Base-by-base conservation (phyloP, 2,797 vertebrate species). In the Diplodus sargus region DNA sequence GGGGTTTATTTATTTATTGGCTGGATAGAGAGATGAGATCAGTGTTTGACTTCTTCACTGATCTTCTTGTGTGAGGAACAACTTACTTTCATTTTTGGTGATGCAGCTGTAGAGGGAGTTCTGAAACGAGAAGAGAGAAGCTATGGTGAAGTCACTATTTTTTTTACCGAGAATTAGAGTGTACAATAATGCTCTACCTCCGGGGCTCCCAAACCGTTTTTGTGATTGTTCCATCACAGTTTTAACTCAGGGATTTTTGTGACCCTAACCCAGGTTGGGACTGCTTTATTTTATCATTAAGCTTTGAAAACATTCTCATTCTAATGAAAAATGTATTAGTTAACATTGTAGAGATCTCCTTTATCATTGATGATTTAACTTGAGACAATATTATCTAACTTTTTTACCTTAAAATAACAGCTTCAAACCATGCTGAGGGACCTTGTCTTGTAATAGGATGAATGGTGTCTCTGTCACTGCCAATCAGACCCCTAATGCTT, bases 41-140 rank as follows among this genome's bases (percentile, higher is more conserved):
- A 58, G 1, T n/a, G 59, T 57, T 66, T 79, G 72, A 30, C 22
- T 18, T 49, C 20, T n/a, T 59, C 15, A 34, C 20, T 60, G 23
- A 43, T 56, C n/a, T 13, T 48, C 16, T 39, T 51, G 45, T 4
- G 34, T 42, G 22, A 18, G 30, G 6, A 25, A 68, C 16, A 59
- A 96, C 97, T 97, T 97, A 99, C 98, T 98, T 96, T 99, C 98
- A 96, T 99, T 99, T 97, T 97, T 98, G 96, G 96, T 97, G 95
- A 99, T 97, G 93, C 98, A 99, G 96, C 96, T 97, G 96, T 97
- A 97, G 86, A 99, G 96, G 56, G 97, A 96, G 94, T 97, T 99
- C 98, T 99, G 94, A 92, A 95, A 93, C 23, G 49, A 91, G 30
- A 89, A 70, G 51, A 88, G 30, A 74, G 56, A 79, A 70, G 63